Base-by-base conservation (phyloP, 2,797 vertebrate species). In the Manis javanica region DNA sequence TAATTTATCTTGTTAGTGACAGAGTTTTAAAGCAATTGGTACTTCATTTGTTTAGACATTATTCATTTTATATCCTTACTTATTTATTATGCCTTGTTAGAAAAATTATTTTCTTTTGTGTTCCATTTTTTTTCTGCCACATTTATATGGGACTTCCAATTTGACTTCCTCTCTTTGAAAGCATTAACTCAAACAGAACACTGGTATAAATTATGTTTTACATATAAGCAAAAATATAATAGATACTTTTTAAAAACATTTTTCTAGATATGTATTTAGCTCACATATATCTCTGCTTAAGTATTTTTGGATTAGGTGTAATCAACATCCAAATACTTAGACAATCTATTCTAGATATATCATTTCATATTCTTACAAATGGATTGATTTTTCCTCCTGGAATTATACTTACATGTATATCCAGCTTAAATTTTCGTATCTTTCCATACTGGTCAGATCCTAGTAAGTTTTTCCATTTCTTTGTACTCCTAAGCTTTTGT, bases 241-340 rank as follows among this genome's bases (percentile, higher is more conserved):
- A 91, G 75, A 86, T 77, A 14, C 7, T 37, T 69, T 74, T 85
- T 94, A 46, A 46, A 46, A 46, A 46, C 42, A 71, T 66, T 92
- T 90, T 81, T 31, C 9, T 63, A 90, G 59, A 71, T 71, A 53
- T 61, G 46, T 91, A 72, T 37, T 94, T 95, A 77, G 11, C 34
- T 59, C 84, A 87, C 29, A 49, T 53, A 79, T 59, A 64, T 37
- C 46, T 78, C 61, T 89, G 34, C 12, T 34, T 86, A 7, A 74
- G 16, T 69, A 49, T 81, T 95, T 96, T 87, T 63, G 3, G 29
- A 81, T 92, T 91, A 86, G 59, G 37, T 93, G n/a, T 64, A 94
- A 91, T 72, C n/a, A 23, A 93, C 4, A 59, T 42, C 51, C 84
- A 93, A 96, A 96, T 90, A 93, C 59, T 93, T 77, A 94, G 19